These are phyloP conservation scores for Nebria brevicollis DNA, from an alignment of 2,888 invertebrate genomes.

Conservation along the genomic window DNA sequence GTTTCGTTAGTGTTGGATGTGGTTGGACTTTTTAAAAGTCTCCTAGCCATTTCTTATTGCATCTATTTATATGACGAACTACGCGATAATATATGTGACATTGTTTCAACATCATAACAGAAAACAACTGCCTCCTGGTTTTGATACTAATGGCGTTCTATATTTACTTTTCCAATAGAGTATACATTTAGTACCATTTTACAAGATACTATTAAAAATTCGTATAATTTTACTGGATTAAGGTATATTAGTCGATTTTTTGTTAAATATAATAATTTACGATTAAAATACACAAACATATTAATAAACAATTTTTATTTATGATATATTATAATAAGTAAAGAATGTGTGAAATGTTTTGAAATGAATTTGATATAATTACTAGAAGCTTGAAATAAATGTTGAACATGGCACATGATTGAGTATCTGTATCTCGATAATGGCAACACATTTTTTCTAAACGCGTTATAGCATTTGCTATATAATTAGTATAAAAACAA, in stretches of 20 bases:
- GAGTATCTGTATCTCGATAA: background rate
- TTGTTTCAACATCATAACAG: too few relatives aligned
- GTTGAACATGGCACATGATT: background rate
- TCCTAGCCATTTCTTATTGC: constrained; percentile 36
- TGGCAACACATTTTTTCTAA: background rate
- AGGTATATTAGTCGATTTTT: too few relatives aligned
- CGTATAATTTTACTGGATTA: too few relatives aligned
- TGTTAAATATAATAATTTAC: too few relatives aligned
- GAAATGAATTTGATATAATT: background rate
- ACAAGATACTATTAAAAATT: too few relatives aligned
- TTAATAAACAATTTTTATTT: too few relatives aligned
- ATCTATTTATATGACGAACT: background rate
- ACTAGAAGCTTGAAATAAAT: background rate
- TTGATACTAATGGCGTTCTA: too few relatives aligned
- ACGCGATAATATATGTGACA: too few relatives aligned
- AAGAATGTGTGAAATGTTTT: background rate
- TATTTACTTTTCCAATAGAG: too few relatives aligned
- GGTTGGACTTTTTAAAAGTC: constrained; percentile 35
- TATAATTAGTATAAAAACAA: constrained; percentile 1
- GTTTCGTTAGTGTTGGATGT: constrained; percentile 33
- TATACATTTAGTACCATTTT: too few relatives aligned
- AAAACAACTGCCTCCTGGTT: too few relatives aligned
- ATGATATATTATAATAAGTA: background rate
- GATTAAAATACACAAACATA: too few relatives aligned
- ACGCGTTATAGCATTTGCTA: background rate